Conservation (phyloP, 2,113 vertebrate species). For the Megaceryle torquata region DNA sequence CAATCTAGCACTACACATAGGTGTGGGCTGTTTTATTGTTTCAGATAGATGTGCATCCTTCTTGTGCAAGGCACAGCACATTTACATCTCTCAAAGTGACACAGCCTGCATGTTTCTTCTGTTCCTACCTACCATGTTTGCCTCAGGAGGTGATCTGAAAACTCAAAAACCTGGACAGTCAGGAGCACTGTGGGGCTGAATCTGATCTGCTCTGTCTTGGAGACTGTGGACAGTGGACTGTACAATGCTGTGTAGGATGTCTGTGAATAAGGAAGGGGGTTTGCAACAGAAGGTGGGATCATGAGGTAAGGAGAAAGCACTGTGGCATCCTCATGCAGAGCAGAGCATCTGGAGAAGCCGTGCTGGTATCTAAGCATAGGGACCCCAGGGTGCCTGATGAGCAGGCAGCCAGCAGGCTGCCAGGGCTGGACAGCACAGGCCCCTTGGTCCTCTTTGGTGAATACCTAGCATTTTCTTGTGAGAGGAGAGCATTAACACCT, state of each 20-base stretch:
- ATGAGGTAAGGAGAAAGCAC: background rate
- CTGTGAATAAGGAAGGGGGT: background rate
- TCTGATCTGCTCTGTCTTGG: background rate
- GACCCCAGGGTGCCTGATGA: rapidly evolving
- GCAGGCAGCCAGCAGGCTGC: background rate
- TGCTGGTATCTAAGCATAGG: background rate
- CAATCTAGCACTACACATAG: background rate
- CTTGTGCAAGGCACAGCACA: rapidly evolving
- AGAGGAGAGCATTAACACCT: background rate
- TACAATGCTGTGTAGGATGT: background rate
- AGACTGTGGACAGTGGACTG: background rate
- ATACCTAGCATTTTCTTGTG: background rate
- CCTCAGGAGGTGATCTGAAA: background rate
- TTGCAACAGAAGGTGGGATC: background rate
- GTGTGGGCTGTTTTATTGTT: background rate
- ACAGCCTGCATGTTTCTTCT: background rate
- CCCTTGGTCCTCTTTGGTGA: background rate
- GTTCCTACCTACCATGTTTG: background rate
- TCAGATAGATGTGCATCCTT: background rate
- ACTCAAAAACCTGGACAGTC: background rate
- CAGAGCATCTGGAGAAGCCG: background rate
- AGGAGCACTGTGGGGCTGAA: background rate
- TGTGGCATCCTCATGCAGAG: background rate
- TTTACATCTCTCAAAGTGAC: background rate
- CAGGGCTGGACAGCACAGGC: rapidly evolving